Evolutionary conservation across 2,797 vertebrate species (phyloP).

Genomic region (Poecilia velifera): DNA sequence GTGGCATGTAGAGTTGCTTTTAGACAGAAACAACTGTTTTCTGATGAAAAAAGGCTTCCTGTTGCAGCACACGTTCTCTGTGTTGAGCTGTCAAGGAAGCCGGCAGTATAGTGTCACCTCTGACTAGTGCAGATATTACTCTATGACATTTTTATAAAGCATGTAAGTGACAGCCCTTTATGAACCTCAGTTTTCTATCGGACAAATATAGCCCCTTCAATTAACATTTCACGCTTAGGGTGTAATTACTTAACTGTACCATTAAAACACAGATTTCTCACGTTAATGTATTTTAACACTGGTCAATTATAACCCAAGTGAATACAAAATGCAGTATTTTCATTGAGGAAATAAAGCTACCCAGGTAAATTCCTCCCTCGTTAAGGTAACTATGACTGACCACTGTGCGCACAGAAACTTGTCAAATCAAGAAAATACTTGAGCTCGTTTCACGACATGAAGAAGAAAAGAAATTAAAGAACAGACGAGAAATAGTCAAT

Average conservation of each 20-base stretch:
- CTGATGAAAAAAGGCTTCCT: conserved; percentile 53
- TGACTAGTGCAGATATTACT: background rate
- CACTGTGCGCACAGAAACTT: too few species aligned
- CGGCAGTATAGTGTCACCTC: background rate
- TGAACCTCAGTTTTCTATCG: background rate
- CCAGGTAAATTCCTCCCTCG: background rate
- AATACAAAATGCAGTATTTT: background rate
- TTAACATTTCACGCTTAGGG: too few species aligned
- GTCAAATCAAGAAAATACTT: background rate
- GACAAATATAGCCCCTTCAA: background rate
- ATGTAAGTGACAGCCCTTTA: background rate
- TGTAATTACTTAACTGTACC: background rate
- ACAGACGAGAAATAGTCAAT: background rate
- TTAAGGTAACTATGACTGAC: background rate
- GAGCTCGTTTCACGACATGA: background rate
- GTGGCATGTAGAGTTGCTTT: background rate
- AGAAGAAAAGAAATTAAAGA: background rate
- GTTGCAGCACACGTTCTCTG: conserved; percentile 34
- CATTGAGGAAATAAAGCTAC: background rate
- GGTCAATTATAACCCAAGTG: background rate
- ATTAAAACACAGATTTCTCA: background rate
- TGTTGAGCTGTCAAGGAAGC: conserved; percentile 52
- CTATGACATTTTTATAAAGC: background rate
- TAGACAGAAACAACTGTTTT: background rate
- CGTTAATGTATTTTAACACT: background rate